Evolutionary conservation across 2,113 vertebrate species (phyloP).

Genomic region (Mirza zaza): DNA sequence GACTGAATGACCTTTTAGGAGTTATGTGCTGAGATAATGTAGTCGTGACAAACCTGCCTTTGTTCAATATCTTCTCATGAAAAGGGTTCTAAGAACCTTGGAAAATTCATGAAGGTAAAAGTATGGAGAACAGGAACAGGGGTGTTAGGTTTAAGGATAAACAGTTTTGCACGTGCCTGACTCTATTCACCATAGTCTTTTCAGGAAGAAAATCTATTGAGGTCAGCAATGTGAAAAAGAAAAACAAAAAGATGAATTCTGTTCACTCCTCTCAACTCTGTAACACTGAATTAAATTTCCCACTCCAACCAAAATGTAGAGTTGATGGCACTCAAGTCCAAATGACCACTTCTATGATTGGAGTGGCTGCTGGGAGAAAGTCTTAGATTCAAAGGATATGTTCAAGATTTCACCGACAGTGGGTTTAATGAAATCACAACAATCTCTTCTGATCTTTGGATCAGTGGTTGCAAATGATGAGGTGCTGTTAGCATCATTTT

Average conservation of each 20-base stretch:
- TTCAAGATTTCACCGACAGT: constrained; percentile 11
- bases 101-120: neutral
- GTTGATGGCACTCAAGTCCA: neutral
- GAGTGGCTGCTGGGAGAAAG: neutral
- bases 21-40: constrained; percentile 7
- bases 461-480: neutral
- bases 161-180: neutral
- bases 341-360: constrained; percentile 2
- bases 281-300: constrained; percentile 31
- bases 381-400: neutral
- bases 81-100: neutral
- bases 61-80: constrained; percentile 5
- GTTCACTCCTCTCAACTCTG: neutral
- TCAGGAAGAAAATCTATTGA: neutral
- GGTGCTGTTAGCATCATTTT: neutral
- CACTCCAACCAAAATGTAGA: neutral
- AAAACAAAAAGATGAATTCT: neutral
- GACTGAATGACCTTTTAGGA: constrained; percentile 35
- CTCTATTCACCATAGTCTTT: constrained; percentile 31
- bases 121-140: neutral
- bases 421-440: constrained; percentile 1
- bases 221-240: neutral
- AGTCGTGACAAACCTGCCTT: neutral
- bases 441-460: neutral
- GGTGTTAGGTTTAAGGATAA: constrained; percentile 27